Percentiles rank a stretch among this genome's conserved stretches.
These are phyloP conservation scores for Myotis myotis DNA, from an alignment of 2,797 vertebrate species.

Conservation along the genomic window DNA sequence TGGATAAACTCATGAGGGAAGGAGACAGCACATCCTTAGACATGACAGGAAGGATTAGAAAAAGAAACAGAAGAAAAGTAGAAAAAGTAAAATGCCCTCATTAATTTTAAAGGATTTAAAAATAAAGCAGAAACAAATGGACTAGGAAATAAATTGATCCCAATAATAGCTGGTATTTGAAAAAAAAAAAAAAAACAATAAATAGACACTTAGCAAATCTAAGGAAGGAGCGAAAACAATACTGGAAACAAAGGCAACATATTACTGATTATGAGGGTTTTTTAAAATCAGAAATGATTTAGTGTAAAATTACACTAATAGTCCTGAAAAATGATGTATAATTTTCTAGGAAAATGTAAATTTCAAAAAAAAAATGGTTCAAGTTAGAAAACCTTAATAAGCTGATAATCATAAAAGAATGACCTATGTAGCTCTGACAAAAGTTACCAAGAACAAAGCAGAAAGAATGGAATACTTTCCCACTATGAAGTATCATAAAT, in stretches of 20 bases:
- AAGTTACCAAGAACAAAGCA: slow-evolving; percentile 26
- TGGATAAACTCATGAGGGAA: slow-evolving; percentile 9
- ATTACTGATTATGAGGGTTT: neutral
- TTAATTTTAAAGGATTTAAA: neutral
- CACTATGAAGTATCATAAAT: neutral
- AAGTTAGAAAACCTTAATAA: slow-evolving; percentile 28
- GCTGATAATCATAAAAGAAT: slow-evolving; percentile 16
- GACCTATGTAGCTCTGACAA: neutral
- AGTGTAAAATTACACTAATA: neutral
- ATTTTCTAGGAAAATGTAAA: neutral
- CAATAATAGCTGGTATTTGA: neutral
- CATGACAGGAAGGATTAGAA: neutral
- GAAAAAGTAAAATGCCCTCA: neutral
- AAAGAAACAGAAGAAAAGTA: slow-evolving; percentile 11
- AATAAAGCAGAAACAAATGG: slow-evolving; percentile 26
- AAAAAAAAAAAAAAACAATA: neutral
- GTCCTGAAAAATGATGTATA: slow-evolving; percentile 13
- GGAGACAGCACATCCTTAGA: neutral
- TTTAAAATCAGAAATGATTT: slow-evolving; percentile 35
- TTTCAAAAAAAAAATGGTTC: neutral
- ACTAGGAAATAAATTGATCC: slow-evolving; percentile 26
- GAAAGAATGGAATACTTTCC: neutral
- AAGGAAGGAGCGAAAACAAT: neutral
- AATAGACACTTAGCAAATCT: neutral
- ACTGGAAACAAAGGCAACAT: slow-evolving; percentile 27